Evolutionary conservation across 1,140 invertebrate genomes (phyloP), one percentile per base, ranked within the genome.

Genomic region (Hylaeus anthracinus): DNA sequence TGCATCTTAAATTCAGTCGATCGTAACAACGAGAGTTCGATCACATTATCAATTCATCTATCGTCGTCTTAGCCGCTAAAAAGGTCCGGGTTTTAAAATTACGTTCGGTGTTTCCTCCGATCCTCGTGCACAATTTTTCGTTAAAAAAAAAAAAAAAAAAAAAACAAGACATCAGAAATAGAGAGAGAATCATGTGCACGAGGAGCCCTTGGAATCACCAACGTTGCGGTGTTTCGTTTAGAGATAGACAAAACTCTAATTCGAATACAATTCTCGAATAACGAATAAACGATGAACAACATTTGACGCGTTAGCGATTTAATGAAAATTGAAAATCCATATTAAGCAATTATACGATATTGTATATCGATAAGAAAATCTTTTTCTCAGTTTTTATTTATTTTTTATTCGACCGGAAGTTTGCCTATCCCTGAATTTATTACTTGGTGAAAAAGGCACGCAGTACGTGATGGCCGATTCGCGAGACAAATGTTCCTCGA

Each of bases 391-490:
- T 26, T 26, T 26, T 26, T 26, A 26, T 26, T 26, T 26, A 26
- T 26, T 26, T 26, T 26, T 26, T 26, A 26, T 26, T 26, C 26
- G 26, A 26, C 26, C 26, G 26, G 26, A 26, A 26, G 26, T 26
- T 26, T 26, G 26, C 26, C 26, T 26, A 26, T 26, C 26, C 26
- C 26, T 26, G 26, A 26, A 26, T 43, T 63, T 41, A 76, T 81
- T 74, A 85, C 71, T 55, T 61, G 15, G 72, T 56, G 67, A 60
- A 82, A 61, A 86, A 86, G 84, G 84, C 83, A 85, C 83, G 64
- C 73, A 58, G 65, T 84, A 60, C 43, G 53, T 74, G 76, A 81
- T 74, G 67, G 71, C 70, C 67, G 56, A 37, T 65, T 61, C 55
- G 55, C 45, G 41, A 69, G 56, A 26, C 70, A 5, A 48, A 26